A percentile compares a stretch with the other conserved stretches of the same genome.
Evolutionary conservation across 2,113 vertebrate species (phyloP).

Genomic region (Tenrec ecaudatus): DNA sequence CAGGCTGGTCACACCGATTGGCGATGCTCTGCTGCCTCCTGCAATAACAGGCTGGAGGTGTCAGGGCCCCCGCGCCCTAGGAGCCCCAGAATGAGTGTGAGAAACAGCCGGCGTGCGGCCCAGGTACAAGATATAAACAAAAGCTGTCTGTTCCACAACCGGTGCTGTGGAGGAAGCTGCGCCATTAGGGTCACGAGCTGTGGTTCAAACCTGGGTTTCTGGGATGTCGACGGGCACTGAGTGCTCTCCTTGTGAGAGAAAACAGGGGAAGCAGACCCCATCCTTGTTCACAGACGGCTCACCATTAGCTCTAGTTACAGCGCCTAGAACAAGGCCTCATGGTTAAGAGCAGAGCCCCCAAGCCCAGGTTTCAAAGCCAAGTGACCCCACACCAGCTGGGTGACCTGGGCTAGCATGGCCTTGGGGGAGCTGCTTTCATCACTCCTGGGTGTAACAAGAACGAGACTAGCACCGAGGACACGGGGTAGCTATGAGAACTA

Average conservation of each 20-base stretch:
- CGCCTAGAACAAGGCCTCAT: background rate
- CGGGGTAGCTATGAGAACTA: constrained; percentile 36
- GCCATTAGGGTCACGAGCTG: background rate
- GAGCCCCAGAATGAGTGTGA: background rate
- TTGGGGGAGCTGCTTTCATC: background rate
- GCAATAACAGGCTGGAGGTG: background rate
- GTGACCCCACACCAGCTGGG: background rate
- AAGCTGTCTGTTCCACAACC: constrained; percentile 33
- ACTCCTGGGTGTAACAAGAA: background rate
- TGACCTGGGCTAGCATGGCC: background rate
- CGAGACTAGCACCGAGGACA: background rate
- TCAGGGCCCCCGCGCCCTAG: constrained; percentile 1
- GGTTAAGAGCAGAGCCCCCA: background rate
- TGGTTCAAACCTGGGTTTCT: background rate
- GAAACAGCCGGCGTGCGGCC: background rate
- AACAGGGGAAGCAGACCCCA: background rate
- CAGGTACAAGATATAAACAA: background rate
- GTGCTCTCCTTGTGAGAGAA: background rate
- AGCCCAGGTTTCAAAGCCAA: background rate
- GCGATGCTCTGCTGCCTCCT: constrained; percentile 14
- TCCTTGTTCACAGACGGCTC: background rate
- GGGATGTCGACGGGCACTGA: background rate
- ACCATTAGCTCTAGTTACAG: background rate
- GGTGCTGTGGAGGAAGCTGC: background rate
- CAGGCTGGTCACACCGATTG: constrained; percentile 47